Evolutionary conservation across 2,113 vertebrate genomes (phyloP).

Genomic region (Colinus virginianus): DNA sequence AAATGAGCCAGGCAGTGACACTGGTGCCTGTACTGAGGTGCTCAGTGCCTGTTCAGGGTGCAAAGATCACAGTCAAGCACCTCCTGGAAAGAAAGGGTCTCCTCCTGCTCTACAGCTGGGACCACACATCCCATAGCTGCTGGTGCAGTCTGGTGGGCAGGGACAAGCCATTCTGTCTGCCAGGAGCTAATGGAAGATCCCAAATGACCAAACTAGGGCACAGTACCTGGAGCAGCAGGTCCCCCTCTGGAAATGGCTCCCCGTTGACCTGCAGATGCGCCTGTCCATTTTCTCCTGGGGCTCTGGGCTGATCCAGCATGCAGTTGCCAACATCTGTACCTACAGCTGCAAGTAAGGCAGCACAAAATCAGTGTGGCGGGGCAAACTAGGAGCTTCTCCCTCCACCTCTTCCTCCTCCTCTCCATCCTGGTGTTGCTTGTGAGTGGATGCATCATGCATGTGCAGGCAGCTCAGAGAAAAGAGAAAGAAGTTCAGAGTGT

Average conservation of each 20-base stretch:
- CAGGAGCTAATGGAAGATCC: not conserved
- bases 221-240: slow-evolving; percentile 84
- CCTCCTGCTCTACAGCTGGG: not conserved
- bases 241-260: slow-evolving; percentile 80
- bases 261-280: slow-evolving; percentile 27
- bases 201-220: fast-evolving
- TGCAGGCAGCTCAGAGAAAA: not conserved
- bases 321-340: slow-evolving; percentile 47
- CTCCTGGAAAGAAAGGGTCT: not conserved
- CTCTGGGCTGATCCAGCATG: not conserved
- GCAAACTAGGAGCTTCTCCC: not conserved
- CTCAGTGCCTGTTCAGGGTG: not conserved
- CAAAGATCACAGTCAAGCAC: not conserved
- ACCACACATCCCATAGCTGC: not conserved
- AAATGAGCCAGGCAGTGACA: not conserved
- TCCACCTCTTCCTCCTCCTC: not conserved
- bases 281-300: slow-evolving; percentile 24
- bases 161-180: fast-evolving
- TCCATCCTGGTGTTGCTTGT: not conserved
- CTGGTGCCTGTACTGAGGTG: not conserved
- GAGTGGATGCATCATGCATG: fast-evolving
- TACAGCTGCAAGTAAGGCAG: slow-evolving; percentile 64
- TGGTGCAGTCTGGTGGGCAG: not conserved
- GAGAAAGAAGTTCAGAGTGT: not conserved
- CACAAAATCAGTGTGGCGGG: not conserved